These are phyloP conservation scores for Apis laboriosa DNA, from an alignment of 1,140 invertebrate species.

Conservation along the genomic window DNA sequence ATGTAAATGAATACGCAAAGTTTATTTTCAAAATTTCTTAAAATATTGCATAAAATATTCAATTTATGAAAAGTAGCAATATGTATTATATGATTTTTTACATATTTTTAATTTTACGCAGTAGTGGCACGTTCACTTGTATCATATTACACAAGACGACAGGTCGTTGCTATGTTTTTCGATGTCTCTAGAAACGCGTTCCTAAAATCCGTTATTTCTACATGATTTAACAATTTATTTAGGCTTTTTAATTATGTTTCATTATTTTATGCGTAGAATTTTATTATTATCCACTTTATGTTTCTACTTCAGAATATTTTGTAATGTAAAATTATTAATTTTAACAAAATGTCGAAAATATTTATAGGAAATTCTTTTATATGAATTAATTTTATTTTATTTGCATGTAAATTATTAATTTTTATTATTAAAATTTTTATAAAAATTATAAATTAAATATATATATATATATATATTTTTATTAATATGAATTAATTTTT, in stretches of 20 bases:
- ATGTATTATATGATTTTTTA: not conserved
- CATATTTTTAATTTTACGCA: not conserved
- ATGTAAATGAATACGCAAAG: no score
- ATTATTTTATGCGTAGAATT: not conserved
- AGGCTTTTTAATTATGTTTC: not conserved
- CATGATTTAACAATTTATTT: not conserved
- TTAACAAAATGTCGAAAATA: no score
- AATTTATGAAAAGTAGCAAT: not conserved
- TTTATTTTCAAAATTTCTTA: not conserved
- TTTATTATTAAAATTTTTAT: not conserved
- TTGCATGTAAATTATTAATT: not conserved
- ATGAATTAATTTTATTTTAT: not conserved
- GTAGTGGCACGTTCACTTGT: not conserved
- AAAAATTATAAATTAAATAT: no score
- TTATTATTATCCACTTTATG: slow-evolving; percentile 36
- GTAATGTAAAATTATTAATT: not conserved
- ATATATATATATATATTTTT: no score
- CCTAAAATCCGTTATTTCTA: not conserved
- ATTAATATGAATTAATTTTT: no score
- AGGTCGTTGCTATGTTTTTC: not conserved
- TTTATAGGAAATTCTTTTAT: not conserved
- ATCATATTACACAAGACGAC: not conserved
- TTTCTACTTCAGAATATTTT: slow-evolving; percentile 10
- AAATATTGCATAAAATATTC: not conserved
- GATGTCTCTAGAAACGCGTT: slow-evolving; percentile 14